These are phyloP conservation scores for Solenopsis fugax DNA, from an alignment of 1,140 invertebrate genomes.

Conservation along the genomic window DNA sequence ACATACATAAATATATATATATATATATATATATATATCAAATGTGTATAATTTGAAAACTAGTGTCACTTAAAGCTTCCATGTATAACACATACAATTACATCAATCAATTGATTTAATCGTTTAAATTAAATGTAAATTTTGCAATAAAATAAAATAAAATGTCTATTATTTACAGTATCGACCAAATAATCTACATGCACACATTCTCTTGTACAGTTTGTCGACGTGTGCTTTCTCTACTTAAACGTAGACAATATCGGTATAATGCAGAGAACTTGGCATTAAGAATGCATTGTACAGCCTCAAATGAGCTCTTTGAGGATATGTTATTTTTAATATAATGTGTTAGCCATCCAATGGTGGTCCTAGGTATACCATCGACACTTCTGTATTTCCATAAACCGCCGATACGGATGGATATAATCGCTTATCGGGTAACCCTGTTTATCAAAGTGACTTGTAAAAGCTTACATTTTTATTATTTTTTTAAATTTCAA, in stretches of 20 bases:
- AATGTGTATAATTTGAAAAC: conserved; percentile 1
- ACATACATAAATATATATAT: background rate
- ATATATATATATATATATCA: background rate
- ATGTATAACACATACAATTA: conserved; percentile 14
- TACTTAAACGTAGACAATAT: conserved; percentile 74
- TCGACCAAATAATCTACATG: conserved; percentile 65
- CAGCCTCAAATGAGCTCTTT: conserved; percentile 53
- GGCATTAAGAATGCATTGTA: conserved; percentile 60
- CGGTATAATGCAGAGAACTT: conserved; percentile 58
- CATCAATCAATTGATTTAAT: background rate
- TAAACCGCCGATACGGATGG: conserved; percentile 99
- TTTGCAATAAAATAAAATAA: conserved; percentile 48
- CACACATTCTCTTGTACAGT: conserved; percentile 66
- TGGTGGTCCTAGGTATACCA: conserved; percentile 98
- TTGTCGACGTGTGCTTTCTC: conserved; percentile 66
- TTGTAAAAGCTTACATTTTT: background rate
- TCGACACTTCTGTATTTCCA: conserved; percentile 99
- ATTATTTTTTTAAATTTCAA: background rate
- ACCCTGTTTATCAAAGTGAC: conserved; percentile 88
- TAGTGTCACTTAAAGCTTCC: conserved; percentile 39
- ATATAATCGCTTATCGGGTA: conserved; percentile 97
- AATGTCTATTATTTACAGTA: conserved; percentile 74
- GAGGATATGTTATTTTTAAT: conserved; percentile 61
- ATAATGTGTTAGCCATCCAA: conserved; percentile 93
- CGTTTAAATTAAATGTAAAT: conserved; percentile 23